Conservation (phyloP, 2,113 vertebrate species). For the Stegastes partitus region DNA sequence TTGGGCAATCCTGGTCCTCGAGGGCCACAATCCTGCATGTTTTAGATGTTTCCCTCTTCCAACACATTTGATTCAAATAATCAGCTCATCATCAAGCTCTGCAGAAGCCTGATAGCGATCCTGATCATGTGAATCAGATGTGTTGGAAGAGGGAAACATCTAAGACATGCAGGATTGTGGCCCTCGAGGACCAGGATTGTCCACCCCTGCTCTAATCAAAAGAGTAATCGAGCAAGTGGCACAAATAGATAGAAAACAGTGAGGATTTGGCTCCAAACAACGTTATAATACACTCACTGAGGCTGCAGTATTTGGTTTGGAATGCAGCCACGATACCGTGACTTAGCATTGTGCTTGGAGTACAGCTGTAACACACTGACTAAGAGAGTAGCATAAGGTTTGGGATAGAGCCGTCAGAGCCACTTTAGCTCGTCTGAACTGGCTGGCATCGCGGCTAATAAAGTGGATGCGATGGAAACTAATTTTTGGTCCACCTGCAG, state of each 20-base stretch:
- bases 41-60: no score
- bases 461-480: constrained; percentile 5
- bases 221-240: constrained; percentile 37
- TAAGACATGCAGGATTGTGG: no score
- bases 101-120: no score
- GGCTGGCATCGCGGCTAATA: background rate
- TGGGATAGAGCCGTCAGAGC: constrained; percentile 17
- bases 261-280: constrained; percentile 50
- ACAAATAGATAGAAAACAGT: constrained; percentile 13
- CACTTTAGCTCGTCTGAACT: background rate
- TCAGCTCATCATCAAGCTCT: no score
- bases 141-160: no score
- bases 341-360: constrained; percentile 42
- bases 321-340: constrained; percentile 42
- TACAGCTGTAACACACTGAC: constrained; percentile 32
- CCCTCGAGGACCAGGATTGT: no score
- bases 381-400: constrained; percentile 1
- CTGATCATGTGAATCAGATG: no score
- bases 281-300: constrained; percentile 5
- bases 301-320: constrained; percentile 47
- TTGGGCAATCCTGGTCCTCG: no score
- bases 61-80: no score
- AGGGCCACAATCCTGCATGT: no score
- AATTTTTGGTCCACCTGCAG: background rate
- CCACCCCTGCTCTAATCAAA: constrained; percentile 53